Percentiles rank a stretch among this genome's conserved stretches.
phyloP scores from a whole-genome alignment of 1,140 invertebrate species.

The Thalassaphorura encarpata region DNA sequence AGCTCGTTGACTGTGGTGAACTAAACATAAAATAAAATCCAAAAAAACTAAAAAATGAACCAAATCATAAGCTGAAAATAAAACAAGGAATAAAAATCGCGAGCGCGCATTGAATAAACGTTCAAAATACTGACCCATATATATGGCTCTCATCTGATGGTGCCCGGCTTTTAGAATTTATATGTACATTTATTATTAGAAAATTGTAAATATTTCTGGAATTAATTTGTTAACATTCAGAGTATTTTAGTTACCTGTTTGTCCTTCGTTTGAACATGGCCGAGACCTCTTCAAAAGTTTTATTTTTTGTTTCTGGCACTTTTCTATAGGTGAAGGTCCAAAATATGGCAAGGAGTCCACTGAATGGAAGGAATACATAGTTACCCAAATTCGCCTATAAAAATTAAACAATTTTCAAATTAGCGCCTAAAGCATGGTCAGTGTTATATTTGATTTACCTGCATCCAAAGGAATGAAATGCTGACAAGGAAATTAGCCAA shows the following conservation, averaged over 20 bases:
- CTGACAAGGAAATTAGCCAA: conserved; percentile 94
- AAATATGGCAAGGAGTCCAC: conserved; percentile 87
- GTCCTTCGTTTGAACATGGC: conserved; percentile 59
- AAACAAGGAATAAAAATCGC: not conserved
- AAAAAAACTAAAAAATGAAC: conserved; percentile 7
- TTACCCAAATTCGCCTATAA: not conserved
- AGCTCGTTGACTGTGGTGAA: not conserved
- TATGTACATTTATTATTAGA: too few relatives aligned
- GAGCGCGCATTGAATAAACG: not conserved
- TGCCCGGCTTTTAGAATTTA: too few relatives aligned
- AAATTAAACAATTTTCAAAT: too few relatives aligned
- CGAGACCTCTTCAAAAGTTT: conserved; percentile 94
- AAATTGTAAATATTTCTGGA: too few relatives aligned
- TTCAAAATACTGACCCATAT: conserved; percentile 29
- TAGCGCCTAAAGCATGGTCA: too few relatives aligned
- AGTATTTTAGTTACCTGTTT: conserved; percentile 10
- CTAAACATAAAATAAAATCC: not conserved
- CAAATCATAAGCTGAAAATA: not conserved
- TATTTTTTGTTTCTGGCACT: conserved; percentile 98
- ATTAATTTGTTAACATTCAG: too few relatives aligned
- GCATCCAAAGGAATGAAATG: conserved; percentile 86
- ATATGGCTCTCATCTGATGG: conserved; percentile 29
- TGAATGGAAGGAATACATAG: conserved; percentile 96
- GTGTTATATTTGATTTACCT: conserved; percentile 49
- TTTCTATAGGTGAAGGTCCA: conserved; percentile 96